A percentile compares a stretch with the other conserved stretches of the same genome.
Evolutionary conservation across 2,797 vertebrate genomes (phyloP).

Genomic region (Gastrophryne carolinensis): DNA sequence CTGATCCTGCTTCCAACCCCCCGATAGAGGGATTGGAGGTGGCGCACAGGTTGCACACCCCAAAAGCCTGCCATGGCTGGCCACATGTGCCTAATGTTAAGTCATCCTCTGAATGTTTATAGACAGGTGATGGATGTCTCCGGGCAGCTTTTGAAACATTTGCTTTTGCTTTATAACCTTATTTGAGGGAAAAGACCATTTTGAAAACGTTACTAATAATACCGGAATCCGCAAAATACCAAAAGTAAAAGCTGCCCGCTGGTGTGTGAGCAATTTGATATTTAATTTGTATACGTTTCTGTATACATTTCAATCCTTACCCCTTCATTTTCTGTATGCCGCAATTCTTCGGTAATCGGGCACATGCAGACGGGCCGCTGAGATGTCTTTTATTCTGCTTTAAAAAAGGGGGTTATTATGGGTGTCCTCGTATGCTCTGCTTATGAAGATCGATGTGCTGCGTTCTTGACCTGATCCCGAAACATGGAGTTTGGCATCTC

Average conservation of each 20-base stretch:
- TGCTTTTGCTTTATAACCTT: too few species aligned
- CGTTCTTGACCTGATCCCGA: background rate
- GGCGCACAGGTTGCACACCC: too few species aligned
- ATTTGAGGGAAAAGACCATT: background rate
- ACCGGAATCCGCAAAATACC: slow-evolving; percentile 17
- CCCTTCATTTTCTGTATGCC: slow-evolving; percentile 41
- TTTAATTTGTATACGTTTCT: slow-evolving; percentile 31
- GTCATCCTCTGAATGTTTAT: too few species aligned
- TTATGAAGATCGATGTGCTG: background rate
- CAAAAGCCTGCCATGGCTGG: too few species aligned
- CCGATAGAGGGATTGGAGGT: too few species aligned
- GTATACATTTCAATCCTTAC: slow-evolving; percentile 32
- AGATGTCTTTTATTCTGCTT: slow-evolving; percentile 22
- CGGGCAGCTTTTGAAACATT: too few species aligned
- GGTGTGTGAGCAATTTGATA: slow-evolving; percentile 39
- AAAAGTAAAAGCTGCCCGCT: slow-evolving; percentile 23
- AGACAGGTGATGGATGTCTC: too few species aligned
- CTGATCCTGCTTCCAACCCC: too few species aligned
- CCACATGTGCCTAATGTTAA: too few species aligned
- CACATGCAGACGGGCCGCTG: slow-evolving; percentile 1
- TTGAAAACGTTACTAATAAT: background rate
- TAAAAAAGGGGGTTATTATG: background rate
- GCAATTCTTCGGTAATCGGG: slow-evolving; percentile 30
- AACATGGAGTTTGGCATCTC: background rate
- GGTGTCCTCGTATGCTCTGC: background rate